Percentiles rank a stretch among this genome's conserved stretches.
phyloP scores from a whole-genome alignment of 2,797 vertebrate genomes.

The Muscicapa striata region DNA sequence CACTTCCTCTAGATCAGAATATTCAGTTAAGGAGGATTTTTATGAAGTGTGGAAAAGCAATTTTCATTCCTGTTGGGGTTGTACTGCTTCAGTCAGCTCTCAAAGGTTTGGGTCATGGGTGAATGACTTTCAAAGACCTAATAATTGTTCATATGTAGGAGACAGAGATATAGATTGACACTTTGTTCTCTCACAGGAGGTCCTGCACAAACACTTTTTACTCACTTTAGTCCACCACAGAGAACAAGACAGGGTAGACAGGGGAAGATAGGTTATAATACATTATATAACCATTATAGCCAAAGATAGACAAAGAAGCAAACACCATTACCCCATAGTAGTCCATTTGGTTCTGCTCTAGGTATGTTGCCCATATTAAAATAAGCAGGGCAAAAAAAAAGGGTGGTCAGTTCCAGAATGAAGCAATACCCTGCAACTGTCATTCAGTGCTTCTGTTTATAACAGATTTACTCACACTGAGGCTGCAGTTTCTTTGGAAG shows the following conservation, averaged over 20 bases:
- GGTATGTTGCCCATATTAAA: not conserved
- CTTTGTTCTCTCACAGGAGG: not conserved
- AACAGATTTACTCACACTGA: not conserved
- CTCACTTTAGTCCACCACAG: not conserved
- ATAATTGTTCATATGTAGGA: slow-evolving; percentile 8
- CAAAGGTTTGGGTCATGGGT: slow-evolving; percentile 15
- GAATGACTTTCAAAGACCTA: slow-evolving; percentile 37
- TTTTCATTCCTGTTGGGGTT: slow-evolving; percentile 31
- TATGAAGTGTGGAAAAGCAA: slow-evolving; percentile 33
- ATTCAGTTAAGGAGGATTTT: not conserved
- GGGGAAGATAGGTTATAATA: not conserved
- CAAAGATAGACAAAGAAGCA: not conserved
- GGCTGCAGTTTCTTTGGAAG: not conserved
- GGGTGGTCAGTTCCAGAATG: not conserved
- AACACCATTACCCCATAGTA: not conserved
- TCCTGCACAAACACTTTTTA: not conserved
- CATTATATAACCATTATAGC: not conserved
- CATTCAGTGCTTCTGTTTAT: not conserved
- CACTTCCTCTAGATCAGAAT: not conserved
- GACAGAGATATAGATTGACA: not conserved
- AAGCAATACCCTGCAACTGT: not conserved
- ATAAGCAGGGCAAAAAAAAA: not conserved
- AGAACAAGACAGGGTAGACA: not conserved
- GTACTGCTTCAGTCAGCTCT: slow-evolving; percentile 29
- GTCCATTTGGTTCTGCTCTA: not conserved